Percentiles rank a stretch among this genome's conserved stretches.
Evolutionary conservation across 2,888 invertebrate species (phyloP).

Genomic region (Steinernema carpocapsae): DNA sequence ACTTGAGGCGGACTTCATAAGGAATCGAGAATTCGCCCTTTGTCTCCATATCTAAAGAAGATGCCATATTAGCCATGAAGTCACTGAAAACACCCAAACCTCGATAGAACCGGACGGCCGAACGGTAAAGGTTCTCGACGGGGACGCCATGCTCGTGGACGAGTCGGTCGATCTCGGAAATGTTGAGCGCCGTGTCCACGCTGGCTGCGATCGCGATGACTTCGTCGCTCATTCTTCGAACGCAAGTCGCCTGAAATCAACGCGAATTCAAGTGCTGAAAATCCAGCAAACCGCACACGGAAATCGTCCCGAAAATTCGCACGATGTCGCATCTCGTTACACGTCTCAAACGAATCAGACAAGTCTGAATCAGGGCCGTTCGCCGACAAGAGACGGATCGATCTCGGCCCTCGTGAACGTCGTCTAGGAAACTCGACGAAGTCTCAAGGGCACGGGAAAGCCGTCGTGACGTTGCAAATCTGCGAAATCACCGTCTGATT

Average conservation of each 20-base stretch:
- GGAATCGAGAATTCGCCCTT: slow-evolving; percentile 56
- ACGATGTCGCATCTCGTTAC: no score
- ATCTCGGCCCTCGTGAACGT: no score
- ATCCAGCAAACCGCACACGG: no score
- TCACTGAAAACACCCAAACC: slow-evolving; percentile 74
- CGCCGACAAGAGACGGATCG: no score
- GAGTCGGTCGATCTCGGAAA: slow-evolving; percentile 4
- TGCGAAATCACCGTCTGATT: no score
- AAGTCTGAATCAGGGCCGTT: no score
- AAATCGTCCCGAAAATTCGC: no score
- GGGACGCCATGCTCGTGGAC: slow-evolving; percentile 55
- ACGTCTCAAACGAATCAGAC: no score
- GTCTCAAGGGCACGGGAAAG: no score
- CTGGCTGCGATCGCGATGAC: not conserved
- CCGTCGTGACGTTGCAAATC: no score
- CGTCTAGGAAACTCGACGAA: no score
- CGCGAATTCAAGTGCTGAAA: no score
- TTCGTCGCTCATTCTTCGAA: slow-evolving; percentile 11
- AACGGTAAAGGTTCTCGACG: slow-evolving; percentile 82
- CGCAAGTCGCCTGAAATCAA: not conserved
- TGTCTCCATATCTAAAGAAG: slow-evolving; percentile 55
- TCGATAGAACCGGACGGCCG: slow-evolving; percentile 89
- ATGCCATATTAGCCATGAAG: slow-evolving; percentile 1
- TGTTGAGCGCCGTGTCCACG: not conserved
- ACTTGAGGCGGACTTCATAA: slow-evolving; percentile 60